Evolutionary conservation across 2,113 vertebrate genomes (phyloP).

Genomic region (Machaerirhynchus nigripectus): DNA sequence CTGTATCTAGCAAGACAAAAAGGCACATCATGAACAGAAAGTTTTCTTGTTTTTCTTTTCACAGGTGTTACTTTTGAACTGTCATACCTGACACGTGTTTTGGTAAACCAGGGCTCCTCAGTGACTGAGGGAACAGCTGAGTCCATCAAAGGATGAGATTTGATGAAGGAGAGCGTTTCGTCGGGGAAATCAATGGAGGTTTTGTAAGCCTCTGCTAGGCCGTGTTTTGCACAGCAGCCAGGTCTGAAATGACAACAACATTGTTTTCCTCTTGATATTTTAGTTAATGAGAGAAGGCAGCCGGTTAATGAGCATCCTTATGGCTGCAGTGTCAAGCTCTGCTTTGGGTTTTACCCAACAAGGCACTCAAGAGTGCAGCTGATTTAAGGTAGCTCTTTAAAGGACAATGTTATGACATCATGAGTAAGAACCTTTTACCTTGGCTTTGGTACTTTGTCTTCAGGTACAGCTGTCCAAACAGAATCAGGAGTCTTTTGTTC

Average conservation of each 20-base stretch:
- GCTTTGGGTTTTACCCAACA: background rate
- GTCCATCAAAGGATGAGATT: constrained; percentile 97
- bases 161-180: constrained; percentile 95
- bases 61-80: background rate
- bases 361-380: background rate
- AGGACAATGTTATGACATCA: background rate
- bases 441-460: constrained; percentile 94
- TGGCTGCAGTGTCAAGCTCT: background rate
- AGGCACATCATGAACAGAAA: background rate
- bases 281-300: constrained; percentile 29
- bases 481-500: constrained; percentile 97
- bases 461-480: constrained; percentile 95
- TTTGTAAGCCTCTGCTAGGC: constrained; percentile 88
- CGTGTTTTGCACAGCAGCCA: constrained; percentile 92
- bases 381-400: constrained; percentile 8
- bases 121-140: constrained; percentile 87
- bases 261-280: constrained; percentile 23
- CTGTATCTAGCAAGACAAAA: constrained; percentile 81
- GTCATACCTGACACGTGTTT: constrained; percentile 92
- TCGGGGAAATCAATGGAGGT: constrained; percentile 96
- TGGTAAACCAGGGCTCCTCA: constrained; percentile 98
- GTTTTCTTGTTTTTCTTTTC: background rate
- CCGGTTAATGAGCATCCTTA: background rate
- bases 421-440: constrained; percentile 75
- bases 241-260: constrained; percentile 83